Conservation (phyloP, 2,113 vertebrate species). For the Motacilla alba region DNA sequence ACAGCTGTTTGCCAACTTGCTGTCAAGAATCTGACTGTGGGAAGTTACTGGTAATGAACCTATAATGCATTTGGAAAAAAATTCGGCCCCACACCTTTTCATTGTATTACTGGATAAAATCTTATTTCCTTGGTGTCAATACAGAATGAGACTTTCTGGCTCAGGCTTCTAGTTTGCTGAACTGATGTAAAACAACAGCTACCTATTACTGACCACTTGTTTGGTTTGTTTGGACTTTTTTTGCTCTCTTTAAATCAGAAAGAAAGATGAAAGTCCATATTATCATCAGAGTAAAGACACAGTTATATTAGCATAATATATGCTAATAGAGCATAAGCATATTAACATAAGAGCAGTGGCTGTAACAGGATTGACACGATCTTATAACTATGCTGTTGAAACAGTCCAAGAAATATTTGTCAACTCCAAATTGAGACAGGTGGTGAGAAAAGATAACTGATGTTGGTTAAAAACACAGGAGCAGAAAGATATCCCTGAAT, state of each 20-base stretch:
- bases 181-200: neutral
- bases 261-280: neutral
- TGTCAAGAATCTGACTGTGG: neutral
- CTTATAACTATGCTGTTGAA: neutral
- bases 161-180: neutral
- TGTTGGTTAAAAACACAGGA: neutral
- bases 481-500: neutral
- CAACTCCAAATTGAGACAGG: neutral
- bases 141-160: neutral
- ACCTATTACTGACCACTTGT: neutral
- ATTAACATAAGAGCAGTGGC: neutral
- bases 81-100: neutral
- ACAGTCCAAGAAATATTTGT: neutral
- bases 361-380: neutral
- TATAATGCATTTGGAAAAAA: neutral
- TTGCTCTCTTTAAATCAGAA: neutral
- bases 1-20: neutral
- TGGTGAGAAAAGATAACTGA: neutral
- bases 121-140: neutral
- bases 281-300: neutral
- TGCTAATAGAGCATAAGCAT: neutral
- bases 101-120: neutral
- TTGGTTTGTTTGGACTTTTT: neutral
- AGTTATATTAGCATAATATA: neutral
- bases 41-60: neutral